Percentiles rank a stretch among this genome's conserved stretches.
Conservation (phyloP, 2,888 invertebrate species). For the Crioceris asparagi region DNA sequence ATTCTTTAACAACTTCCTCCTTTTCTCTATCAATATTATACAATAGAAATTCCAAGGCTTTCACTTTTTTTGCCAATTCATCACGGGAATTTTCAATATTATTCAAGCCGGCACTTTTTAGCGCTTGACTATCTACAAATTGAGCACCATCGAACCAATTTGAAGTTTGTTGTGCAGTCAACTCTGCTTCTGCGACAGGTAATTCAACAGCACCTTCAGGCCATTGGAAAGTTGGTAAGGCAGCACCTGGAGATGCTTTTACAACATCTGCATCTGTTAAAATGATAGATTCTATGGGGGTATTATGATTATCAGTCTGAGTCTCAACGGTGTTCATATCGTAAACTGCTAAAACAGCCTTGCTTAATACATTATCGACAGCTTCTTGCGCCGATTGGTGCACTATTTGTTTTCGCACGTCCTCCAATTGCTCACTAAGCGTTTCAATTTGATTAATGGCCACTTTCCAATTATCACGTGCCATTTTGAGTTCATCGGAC, state of each 20-base stretch:
- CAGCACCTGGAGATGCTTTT: background rate
- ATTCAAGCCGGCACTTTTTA: too few species aligned
- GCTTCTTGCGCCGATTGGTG: constrained; percentile 18
- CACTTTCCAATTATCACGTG: too few species aligned
- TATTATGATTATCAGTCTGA: constrained; percentile 9
- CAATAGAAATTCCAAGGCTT: constrained; percentile 35
- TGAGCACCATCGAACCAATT: too few species aligned
- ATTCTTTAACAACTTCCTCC: too few species aligned
- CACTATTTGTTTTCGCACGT: constrained; percentile 16
- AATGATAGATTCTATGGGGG: background rate
- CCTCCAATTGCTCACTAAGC: constrained; percentile 19
- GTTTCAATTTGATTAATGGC: background rate
- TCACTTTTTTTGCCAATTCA: constrained; percentile 32
- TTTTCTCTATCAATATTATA: too few species aligned
- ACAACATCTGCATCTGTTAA: background rate
- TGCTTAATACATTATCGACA: constrained; percentile 17
- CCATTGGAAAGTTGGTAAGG: background rate
- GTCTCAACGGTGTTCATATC: constrained; percentile 10
- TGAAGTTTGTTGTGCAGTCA: too few species aligned
- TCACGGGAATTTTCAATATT: too few species aligned
- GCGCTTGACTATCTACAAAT: too few species aligned
- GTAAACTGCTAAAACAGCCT: constrained; percentile 14
- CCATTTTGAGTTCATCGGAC: too few species aligned
- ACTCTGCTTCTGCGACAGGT: too few species aligned
- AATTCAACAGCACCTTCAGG: too few species aligned